Percentiles rank a stretch among this genome's conserved stretches.
Conservation (phyloP, 1,140 invertebrate genomes). For the Manduca sexta region DNA sequence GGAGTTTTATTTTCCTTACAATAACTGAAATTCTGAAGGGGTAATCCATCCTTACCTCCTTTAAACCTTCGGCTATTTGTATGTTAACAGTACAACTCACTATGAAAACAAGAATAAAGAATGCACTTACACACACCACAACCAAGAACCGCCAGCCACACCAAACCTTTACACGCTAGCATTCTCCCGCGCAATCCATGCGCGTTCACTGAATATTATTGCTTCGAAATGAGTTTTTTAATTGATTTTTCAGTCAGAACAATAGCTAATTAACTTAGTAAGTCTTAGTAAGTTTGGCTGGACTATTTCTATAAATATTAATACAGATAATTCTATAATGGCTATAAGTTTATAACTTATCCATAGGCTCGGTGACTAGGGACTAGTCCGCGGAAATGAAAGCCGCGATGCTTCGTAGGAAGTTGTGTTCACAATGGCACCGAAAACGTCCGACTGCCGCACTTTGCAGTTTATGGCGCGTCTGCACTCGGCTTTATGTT, state of each 20-base stretch:
- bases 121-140: too few species aligned
- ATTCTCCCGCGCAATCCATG: background rate
- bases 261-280: slow-evolving; percentile 1
- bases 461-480: too few species aligned
- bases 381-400: slow-evolving; percentile 6
- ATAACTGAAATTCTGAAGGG: too few species aligned
- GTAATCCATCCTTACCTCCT: too few species aligned
- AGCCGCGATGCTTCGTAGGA: slow-evolving; percentile 1
- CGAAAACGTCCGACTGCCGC: too few species aligned
- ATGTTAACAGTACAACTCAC: too few species aligned
- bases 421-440: background rate
- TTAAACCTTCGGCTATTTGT: too few species aligned
- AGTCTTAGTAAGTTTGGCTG: too few species aligned
- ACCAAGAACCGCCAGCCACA: background rate
- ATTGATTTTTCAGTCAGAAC: slow-evolving; percentile 10
- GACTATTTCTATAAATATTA: too few species aligned
- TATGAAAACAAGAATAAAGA: too few species aligned
- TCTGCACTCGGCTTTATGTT: too few species aligned
- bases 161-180: background rate
- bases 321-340: background rate
- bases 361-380: background rate
- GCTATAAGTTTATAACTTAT: background rate
- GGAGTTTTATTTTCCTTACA: too few species aligned
- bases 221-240: slow-evolving; percentile 9
- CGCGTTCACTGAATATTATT: background rate